Percentiles rank a stretch among this genome's conserved stretches.
These are phyloP conservation scores for Harpalus rubripes DNA, from an alignment of 2,888 invertebrate species.

Conservation along the genomic window DNA sequence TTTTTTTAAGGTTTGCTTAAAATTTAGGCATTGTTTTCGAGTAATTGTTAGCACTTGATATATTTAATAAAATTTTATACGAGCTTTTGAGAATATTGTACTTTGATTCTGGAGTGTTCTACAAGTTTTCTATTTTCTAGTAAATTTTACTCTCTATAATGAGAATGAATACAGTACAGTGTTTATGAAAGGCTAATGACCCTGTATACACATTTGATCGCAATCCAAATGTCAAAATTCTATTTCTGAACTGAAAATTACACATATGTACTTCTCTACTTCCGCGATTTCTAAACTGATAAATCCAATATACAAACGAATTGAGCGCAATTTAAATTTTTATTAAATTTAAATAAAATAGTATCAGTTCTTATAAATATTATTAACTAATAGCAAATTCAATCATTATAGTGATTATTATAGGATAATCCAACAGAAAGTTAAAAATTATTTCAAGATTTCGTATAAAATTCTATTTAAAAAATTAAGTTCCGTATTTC, in stretches of 20 bases:
- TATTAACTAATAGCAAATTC: too few relatives aligned
- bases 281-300: neutral
- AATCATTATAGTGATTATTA: too few relatives aligned
- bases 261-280: neutral
- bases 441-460: too few relatives aligned
- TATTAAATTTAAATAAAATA: neutral
- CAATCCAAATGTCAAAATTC: constrained; percentile 9
- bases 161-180: constrained; percentile 5
- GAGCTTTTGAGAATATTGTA: too few relatives aligned
- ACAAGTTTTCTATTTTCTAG: neutral
- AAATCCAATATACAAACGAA: neutral
- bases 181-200: constrained; percentile 5
- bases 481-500: neutral
- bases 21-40: too few relatives aligned
- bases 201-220: neutral
- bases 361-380: too few relatives aligned
- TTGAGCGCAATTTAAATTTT: neutral
- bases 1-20: too few relatives aligned
- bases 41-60: too few relatives aligned
- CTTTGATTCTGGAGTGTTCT: neutral
- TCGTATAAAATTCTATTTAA: too few relatives aligned
- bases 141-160: neutral
- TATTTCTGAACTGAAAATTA: constrained; percentile 2
- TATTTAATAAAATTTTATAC: too few relatives aligned
- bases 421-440: too few relatives aligned